Percentiles rank a stretch among this genome's conserved stretches.
Conservation (phyloP, 2,113 vertebrate genomes). For the Melanotaenia duboulayi region DNA sequence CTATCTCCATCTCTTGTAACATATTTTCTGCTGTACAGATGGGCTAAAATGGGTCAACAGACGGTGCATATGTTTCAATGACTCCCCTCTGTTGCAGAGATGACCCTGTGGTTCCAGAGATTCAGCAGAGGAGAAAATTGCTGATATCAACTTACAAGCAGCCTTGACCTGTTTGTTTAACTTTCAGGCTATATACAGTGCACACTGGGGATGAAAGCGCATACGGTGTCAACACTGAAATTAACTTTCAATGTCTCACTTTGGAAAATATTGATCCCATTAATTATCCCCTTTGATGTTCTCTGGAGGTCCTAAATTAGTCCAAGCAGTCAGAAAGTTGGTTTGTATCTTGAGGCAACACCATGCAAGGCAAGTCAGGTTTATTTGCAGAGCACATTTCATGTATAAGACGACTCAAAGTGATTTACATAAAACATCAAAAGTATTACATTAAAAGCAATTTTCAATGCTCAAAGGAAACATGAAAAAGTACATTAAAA, state of each 20-base stretch:
- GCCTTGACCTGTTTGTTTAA: slow-evolving; percentile 65
- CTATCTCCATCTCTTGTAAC: neutral
- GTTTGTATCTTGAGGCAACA: neutral
- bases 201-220: slow-evolving; percentile 29
- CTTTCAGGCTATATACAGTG: slow-evolving; percentile 35
- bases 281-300: slow-evolving; percentile 44
- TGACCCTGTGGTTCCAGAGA: slow-evolving; percentile 51
- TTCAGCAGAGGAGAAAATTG: slow-evolving; percentile 38
- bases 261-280: slow-evolving; percentile 39
- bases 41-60: slow-evolving; percentile 71
- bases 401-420: too few relatives aligned
- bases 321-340: slow-evolving; percentile 5
- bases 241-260: slow-evolving; percentile 18
- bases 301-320: slow-evolving; percentile 18
- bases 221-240: slow-evolving; percentile 3
- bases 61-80: slow-evolving; percentile 55
- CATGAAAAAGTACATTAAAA: too few relatives aligned
- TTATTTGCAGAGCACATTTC: neutral
- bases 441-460: too few relatives aligned
- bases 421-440: too few relatives aligned
- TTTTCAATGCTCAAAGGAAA: too few relatives aligned
- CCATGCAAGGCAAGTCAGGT: neutral
- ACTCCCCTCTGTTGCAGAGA: slow-evolving; percentile 44
- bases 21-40: slow-evolving; percentile 41
- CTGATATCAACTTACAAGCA: slow-evolving; percentile 35